Conservation (phyloP, 2,113 vertebrate species). For the Pristiophorus japonicus region DNA sequence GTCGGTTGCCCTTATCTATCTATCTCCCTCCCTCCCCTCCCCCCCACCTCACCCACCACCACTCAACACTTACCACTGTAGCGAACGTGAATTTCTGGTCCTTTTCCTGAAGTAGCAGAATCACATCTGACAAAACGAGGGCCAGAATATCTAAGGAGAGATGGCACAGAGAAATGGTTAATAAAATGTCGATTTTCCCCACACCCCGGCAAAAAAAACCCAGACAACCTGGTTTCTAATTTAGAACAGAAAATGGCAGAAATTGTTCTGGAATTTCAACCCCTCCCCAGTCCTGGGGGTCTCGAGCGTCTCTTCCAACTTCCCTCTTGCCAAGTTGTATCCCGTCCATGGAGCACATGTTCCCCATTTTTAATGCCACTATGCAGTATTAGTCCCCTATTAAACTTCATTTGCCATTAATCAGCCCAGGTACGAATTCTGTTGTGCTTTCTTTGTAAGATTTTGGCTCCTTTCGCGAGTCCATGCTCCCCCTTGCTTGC, state of each 20-base stretch:
- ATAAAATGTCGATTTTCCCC: not conserved
- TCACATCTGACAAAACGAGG: constrained; percentile 79
- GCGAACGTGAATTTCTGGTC: constrained; percentile 87
- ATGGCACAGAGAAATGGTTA: constrained; percentile 10
- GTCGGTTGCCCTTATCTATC: not conserved
- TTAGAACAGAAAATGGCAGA: not conserved
- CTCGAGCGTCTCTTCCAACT: not conserved
- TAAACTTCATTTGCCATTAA: not conserved
- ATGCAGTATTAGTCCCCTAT: not conserved
- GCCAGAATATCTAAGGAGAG: constrained; percentile 74
- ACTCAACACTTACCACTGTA: constrained; percentile 77
- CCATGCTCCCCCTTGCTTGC: not conserved
- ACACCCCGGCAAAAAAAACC: not conserved
- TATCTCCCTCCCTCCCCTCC: not conserved
- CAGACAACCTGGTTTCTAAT: not conserved
- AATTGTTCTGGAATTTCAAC: not conserved
- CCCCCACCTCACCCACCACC: too few species aligned
- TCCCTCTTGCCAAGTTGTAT: not conserved
- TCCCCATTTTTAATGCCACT: not conserved
- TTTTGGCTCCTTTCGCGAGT: not conserved
- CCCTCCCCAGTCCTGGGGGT: not conserved
- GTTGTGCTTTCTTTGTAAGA: not conserved
- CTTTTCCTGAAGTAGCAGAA: constrained; percentile 89
- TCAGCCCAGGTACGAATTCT: not conserved
- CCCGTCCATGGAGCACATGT: not conserved